Conservation (phyloP, 2,113 vertebrate genomes). For the Strix uralensis region DNA sequence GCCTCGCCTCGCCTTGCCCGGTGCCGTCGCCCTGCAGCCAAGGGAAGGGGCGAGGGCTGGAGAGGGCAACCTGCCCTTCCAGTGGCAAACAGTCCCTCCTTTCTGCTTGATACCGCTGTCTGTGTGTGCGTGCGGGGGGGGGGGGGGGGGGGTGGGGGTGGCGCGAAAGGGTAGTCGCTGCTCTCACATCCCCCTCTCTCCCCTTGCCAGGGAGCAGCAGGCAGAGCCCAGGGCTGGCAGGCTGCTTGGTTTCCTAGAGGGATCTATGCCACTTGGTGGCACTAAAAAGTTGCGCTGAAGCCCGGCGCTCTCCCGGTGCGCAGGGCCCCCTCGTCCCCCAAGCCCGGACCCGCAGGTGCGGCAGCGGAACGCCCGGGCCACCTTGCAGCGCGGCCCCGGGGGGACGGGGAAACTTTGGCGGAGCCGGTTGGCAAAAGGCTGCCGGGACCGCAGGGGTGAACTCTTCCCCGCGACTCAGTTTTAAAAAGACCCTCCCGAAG, state of each 20-base stretch:
- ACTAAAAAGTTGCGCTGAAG: slow-evolving; percentile 76
- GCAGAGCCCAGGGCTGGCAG: slow-evolving; percentile 9
- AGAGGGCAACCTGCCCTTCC: background rate
- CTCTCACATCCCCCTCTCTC: background rate
- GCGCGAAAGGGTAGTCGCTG: background rate
- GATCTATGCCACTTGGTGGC: slow-evolving; percentile 78
- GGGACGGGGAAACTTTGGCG: background rate
- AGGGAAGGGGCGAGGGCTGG: background rate
- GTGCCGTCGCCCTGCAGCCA: background rate
- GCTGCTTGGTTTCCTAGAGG: slow-evolving; percentile 59
- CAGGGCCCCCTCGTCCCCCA: background rate
- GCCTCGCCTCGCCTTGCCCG: background rate
- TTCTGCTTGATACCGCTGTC: background rate
- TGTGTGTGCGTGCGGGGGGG: too few species aligned
- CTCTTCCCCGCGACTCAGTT: background rate
- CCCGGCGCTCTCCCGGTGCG: background rate
- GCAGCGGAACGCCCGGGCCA: background rate
- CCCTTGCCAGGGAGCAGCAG: background rate
- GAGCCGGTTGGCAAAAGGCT: background rate
- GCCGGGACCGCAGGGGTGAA: background rate
- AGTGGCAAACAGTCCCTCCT: background rate
- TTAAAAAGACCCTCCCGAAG: background rate
- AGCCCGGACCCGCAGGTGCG: background rate
- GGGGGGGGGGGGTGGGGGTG: too few species aligned
- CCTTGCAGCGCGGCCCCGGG: fast-evolving